phyloP scores from a whole-genome alignment of 2,113 vertebrate species.

The Eudyptes chrysolophus region DNA sequence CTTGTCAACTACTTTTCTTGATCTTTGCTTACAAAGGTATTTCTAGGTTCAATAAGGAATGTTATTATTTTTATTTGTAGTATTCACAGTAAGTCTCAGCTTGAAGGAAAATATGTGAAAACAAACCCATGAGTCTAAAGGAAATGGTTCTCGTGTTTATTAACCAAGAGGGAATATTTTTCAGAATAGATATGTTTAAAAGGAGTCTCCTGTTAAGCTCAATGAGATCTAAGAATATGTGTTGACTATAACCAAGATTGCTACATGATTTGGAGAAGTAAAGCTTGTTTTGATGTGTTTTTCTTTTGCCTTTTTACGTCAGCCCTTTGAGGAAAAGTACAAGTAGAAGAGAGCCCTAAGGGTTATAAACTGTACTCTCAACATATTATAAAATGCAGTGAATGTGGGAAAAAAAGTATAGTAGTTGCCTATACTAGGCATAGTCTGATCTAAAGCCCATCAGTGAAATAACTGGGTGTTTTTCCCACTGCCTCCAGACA shows the following conservation, averaged over 20 bases:
- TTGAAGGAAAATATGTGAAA: background rate
- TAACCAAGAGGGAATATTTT: background rate
- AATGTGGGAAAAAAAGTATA: background rate
- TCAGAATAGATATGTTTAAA: background rate
- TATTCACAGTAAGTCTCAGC: background rate
- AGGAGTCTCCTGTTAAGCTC: background rate
- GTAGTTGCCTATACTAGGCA: background rate
- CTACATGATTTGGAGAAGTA: background rate
- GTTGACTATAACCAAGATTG: background rate
- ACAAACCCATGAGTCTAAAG: background rate
- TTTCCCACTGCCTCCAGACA: background rate
- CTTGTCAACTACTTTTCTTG: background rate
- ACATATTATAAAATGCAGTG: background rate
- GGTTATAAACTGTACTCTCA: background rate
- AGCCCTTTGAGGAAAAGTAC: background rate
- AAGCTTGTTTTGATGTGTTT: background rate
- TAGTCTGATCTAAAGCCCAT: background rate
- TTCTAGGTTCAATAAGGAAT: background rate
- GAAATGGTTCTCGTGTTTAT: background rate
- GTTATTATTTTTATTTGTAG: background rate
- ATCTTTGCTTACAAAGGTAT: background rate
- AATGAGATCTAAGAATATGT: background rate
- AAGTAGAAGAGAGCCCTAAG: background rate
- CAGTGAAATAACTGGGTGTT: background rate
- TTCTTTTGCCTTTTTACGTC: background rate